Conservation (phyloP, 2,797 vertebrate species). For the Octomys mimax region DNA sequence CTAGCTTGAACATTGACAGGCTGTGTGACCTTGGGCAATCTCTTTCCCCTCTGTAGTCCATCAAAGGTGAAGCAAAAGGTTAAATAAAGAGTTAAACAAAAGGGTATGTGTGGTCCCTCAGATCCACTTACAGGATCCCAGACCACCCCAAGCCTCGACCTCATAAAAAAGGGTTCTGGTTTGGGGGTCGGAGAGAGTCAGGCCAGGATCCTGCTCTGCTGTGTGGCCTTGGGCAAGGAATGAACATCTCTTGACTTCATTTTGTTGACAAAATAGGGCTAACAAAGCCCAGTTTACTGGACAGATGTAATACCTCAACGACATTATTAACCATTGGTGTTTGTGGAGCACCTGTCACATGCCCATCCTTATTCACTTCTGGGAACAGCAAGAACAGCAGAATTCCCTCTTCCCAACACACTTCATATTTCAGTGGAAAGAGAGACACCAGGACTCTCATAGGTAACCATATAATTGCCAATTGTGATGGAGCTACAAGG, state of each 20-base stretch:
- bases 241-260: not conserved
- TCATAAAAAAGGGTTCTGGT: not conserved
- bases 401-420: not conserved
- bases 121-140: too few species aligned
- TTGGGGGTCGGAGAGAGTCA: not conserved
- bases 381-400: not conserved
- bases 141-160: not conserved
- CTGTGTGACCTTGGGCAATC: not conserved
- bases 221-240: not conserved
- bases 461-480: not conserved
- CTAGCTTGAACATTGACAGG: not conserved
- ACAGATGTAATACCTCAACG: not conserved
- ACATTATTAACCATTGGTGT: not conserved
- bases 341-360: not conserved
- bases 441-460: not conserved
- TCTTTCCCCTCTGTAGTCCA: not conserved
- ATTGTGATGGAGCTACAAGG: not conserved
- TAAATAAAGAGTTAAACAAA: not conserved
- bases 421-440: not conserved
- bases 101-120: not conserved
- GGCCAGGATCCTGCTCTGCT: not conserved
- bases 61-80: not conserved
- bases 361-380: not conserved
- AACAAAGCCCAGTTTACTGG: not conserved
- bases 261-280: not conserved